phyloP scores from a whole-genome alignment of 2,888 invertebrate genomes.

The Lasioglossum malachurum region DNA sequence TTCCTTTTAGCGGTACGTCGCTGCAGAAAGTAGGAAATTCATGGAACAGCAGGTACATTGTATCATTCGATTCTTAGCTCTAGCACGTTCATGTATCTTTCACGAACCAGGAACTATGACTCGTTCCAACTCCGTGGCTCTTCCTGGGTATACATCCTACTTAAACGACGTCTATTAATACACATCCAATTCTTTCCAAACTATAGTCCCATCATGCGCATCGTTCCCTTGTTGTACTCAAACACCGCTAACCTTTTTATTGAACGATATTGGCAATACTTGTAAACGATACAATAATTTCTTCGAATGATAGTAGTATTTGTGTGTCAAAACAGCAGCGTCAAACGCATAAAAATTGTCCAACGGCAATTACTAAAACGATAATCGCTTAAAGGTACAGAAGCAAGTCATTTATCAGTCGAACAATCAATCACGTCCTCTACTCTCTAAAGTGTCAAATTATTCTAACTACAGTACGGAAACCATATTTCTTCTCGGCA shows the following conservation, averaged over 20 bases:
- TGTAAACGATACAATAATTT: no score
- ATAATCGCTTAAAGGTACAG: no score
- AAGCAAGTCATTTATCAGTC: no score
- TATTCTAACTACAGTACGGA: no score
- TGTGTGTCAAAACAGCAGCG: no score
- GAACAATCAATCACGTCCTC: no score
- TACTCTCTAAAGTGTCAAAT: no score
- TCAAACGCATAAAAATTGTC: no score
- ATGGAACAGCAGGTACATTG: neutral
- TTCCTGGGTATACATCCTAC: neutral
- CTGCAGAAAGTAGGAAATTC: neutral
- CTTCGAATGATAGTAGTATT: no score
- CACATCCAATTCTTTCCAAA: neutral
- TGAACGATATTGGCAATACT: no score
- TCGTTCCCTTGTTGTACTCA: neutral
- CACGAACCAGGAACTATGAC: slow-evolving; percentile 7
- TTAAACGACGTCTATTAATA: neutral
- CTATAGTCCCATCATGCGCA: neutral
- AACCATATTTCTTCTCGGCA: no score
- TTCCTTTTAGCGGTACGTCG: neutral
- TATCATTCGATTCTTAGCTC: slow-evolving; percentile 2
- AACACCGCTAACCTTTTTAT: neutral
- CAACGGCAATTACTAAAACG: no score
- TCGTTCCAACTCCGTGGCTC: neutral
- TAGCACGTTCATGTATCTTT: slow-evolving; percentile 2